Evolutionary conservation across 2,113 vertebrate species (phyloP).

Genomic region (Anarhynchus alexandrinus): DNA sequence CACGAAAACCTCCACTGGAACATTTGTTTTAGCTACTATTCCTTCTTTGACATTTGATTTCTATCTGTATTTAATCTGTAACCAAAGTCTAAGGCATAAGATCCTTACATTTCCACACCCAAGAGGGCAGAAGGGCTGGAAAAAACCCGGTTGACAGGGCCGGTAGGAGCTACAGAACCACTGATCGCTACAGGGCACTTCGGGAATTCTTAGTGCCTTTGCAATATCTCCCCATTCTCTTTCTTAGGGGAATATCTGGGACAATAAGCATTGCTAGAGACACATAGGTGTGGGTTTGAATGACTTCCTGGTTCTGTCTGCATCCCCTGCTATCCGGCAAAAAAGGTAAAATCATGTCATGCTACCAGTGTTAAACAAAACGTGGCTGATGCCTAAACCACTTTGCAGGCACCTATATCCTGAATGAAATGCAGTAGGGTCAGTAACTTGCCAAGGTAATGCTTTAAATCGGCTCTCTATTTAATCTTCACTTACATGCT

Average conservation of each 20-base stretch:
- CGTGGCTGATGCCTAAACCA: background rate
- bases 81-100: background rate
- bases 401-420: background rate
- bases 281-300: background rate
- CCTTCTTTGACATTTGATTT: background rate
- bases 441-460: background rate
- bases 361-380: background rate
- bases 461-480: constrained; percentile 4
- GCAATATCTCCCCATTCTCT: background rate
- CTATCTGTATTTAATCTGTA: background rate
- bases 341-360: background rate
- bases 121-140: background rate
- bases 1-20: background rate
- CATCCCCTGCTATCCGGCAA: background rate
- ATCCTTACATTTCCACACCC: background rate
- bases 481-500: background rate
- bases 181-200: background rate
- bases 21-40: background rate
- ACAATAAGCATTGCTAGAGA: background rate
- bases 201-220: background rate
- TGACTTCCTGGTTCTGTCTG: background rate
- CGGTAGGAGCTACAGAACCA: background rate
- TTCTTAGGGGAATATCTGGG: background rate
- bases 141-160: background rate
- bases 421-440: background rate